Conservation (phyloP, 2,888 invertebrate species). For the Strigamia crassipes region DNA sequence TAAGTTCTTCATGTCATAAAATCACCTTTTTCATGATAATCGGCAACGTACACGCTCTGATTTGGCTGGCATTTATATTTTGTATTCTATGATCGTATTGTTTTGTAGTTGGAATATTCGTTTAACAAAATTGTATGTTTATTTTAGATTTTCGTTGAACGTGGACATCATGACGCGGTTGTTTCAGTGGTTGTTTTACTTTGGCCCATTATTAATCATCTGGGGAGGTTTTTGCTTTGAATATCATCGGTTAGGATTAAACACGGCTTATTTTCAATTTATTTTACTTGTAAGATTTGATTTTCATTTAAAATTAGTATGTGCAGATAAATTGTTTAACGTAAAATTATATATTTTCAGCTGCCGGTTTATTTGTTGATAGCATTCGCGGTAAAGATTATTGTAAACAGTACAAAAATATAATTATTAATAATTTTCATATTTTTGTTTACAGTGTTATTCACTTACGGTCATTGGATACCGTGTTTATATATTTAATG, state of each 20-base stretch:
- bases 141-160: not conserved
- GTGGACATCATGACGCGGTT: not conserved
- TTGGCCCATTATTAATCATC: not conserved
- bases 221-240: not conserved
- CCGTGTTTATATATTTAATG: conserved; percentile 47
- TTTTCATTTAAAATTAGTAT: not conserved
- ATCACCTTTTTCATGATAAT: too few species aligned
- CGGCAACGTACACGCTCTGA: too few species aligned
- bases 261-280: not conserved
- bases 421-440: not conserved
- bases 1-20: too few species aligned
- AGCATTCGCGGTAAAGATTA: conserved; percentile 5
- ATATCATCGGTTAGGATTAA: conserved; percentile 33
- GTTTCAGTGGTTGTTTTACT: not conserved
- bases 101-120: not conserved
- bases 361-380: conserved; percentile 17
- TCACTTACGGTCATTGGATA: conserved; percentile 46
- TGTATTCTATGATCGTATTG: too few species aligned
- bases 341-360: not conserved
- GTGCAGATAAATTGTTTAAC: not conserved
- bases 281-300: not conserved
- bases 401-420: not conserved
- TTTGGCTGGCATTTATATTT: too few species aligned
- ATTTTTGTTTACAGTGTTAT: conserved; percentile 41
- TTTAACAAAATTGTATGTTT: not conserved